Evolutionary conservation across 2,888 invertebrate species (phyloP), one percentile per base, ranked within the genome.

Genomic region (Cryptocephalus moraei): DNA sequence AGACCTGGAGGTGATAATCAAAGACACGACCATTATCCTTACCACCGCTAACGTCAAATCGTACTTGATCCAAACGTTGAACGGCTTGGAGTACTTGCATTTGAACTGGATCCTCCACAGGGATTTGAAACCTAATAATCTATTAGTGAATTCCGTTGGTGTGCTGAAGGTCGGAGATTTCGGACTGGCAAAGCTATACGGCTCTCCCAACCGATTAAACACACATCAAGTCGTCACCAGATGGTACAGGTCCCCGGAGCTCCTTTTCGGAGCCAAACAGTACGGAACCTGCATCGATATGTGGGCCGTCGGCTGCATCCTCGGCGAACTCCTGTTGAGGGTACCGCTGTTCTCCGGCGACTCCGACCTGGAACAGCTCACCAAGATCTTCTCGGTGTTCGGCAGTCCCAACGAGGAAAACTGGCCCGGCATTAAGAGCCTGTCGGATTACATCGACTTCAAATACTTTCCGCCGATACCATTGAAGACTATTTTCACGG

Each of bases 91-190:
- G 71, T 97, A 93, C 71, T 75, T 99, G 41, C 97, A 99, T 69
- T 76, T 80, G 55, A 88, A 93, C 68, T 99, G 95, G 93, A 51
- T 99, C 61, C 73, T 99, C 44, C 99, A 99, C 67, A 81, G 97
- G 67, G 99, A 99, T 80, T 76, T 99, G 60, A 99, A 99, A 70
- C 99, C 99, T 0, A 99, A 99, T 70, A 99, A 99, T 76, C 81
- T 99, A 63, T 76, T 99, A 31, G 89, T 99, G 22, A 92, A 95
- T 69, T 78, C 84, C 31, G 82, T 86, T 57, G 99, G 99, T 6
- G 78, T 95, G 14, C 73, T 99, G 8, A 99, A 99, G 75, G 87
- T 99, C 61, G 97, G 94, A 53, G 99, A 99, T 81, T 99, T 99
- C 77, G 99, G 99, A 66, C 76, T 99, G 53, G 99, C 99, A 0